phyloP scores from a whole-genome alignment of 2,113 vertebrate species.

The Pseudolaguvia tuberculata region DNA sequence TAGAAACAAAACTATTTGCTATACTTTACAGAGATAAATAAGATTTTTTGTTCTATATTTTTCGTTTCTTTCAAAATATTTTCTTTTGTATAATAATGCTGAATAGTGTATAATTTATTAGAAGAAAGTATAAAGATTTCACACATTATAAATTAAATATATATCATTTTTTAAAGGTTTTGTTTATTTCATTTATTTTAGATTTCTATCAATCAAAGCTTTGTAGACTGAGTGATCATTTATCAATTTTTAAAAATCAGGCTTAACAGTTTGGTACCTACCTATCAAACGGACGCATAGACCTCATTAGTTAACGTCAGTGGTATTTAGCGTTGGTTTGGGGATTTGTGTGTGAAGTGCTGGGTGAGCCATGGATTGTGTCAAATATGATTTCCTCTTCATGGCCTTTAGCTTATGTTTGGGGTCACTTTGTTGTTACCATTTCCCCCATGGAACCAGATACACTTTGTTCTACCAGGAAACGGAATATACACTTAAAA shows the following conservation, averaged over 20 bases:
- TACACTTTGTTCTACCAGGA: conserved; percentile 2
- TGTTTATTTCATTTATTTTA: background rate
- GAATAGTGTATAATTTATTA: no score
- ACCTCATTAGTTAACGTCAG: conserved; percentile 33
- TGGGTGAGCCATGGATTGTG: conserved; percentile 36
- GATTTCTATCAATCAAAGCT: background rate
- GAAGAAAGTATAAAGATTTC: no score
- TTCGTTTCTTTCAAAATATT: no score
- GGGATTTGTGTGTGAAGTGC: conserved; percentile 6
- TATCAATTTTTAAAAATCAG: background rate
- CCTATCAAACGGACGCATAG: conserved; percentile 12
- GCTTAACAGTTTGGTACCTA: background rate
- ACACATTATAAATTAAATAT: no score
- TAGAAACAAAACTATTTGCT: no score
- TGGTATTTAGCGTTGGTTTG: background rate
- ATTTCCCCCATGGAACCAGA: conserved; percentile 25
- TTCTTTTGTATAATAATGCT: no score
- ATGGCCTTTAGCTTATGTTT: conserved; percentile 33
- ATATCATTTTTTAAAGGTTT: no score
- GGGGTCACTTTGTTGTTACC: conserved; percentile 35
- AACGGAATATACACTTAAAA: background rate
- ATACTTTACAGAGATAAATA: no score
- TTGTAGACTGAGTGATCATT: background rate
- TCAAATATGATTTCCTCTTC: conserved; percentile 42
- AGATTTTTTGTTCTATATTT: no score